Evolutionary conservation across 1,140 invertebrate species (phyloP).

Genomic region (Achroia grisella): DNA sequence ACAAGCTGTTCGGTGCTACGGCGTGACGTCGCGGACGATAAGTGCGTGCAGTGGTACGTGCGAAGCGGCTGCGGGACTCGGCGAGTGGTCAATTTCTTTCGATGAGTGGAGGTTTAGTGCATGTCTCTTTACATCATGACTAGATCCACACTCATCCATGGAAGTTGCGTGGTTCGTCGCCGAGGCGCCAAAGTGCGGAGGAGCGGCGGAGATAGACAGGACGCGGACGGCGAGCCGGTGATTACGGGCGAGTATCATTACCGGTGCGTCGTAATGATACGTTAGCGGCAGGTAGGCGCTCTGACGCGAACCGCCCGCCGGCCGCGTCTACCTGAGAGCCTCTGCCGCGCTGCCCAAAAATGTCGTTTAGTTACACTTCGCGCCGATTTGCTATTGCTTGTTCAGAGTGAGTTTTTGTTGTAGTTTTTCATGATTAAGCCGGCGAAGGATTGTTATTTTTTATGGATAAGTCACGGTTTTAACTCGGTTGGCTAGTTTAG

Average conservation of each 20-base stretch:
- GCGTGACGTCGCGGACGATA: slow-evolving; percentile 58
- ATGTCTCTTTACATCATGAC: slow-evolving; percentile 71
- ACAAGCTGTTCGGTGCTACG: slow-evolving; percentile 53
- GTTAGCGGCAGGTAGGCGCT: slow-evolving; percentile 52
- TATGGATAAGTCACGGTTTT: slow-evolving; percentile 17
- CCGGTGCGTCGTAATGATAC: slow-evolving; percentile 55
- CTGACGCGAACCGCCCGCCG: slow-evolving; percentile 16
- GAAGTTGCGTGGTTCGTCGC: slow-evolving; percentile 66
- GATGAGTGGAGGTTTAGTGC: slow-evolving; percentile 75
- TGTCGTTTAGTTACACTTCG: slow-evolving; percentile 48
- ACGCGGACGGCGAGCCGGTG: slow-evolving; percentile 22
- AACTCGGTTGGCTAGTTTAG: slow-evolving; percentile 5
- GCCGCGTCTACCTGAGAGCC: slow-evolving; percentile 45
- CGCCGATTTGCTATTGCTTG: slow-evolving; percentile 37
- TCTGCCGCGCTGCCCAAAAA: slow-evolving; percentile 27
- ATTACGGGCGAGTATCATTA: slow-evolving; percentile 51
- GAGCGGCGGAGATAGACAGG: slow-evolving; percentile 14
- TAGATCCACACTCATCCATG: slow-evolving; percentile 76
- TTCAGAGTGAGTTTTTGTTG: slow-evolving; percentile 48
- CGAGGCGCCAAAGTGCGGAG: slow-evolving; percentile 7
- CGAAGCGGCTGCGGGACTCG: slow-evolving; percentile 26
- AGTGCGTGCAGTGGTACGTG: slow-evolving; percentile 61
- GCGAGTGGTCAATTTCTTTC: slow-evolving; percentile 69
- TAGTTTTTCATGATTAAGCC: slow-evolving; percentile 26
- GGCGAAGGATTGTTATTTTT: slow-evolving; percentile 25